Evolutionary conservation across 2,888 invertebrate species (phyloP), one percentile per base, ranked within the genome.

Genomic region (Frankliniella fusca): DNA sequence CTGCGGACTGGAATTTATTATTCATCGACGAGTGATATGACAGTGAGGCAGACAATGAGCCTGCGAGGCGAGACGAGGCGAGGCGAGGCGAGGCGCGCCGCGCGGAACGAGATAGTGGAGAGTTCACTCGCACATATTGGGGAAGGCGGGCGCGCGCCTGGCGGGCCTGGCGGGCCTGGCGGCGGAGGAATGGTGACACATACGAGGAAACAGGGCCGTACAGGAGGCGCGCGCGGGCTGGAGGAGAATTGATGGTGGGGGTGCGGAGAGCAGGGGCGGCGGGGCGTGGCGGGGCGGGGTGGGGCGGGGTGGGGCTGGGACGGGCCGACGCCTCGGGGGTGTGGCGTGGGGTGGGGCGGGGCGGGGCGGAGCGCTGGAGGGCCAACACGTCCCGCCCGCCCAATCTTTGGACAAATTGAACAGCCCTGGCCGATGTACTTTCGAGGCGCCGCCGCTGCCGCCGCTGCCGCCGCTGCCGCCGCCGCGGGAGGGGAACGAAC

Each of bases 381-480:
- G 61, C 12, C 20, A 61, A 15, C 61, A 61, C 61, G 61, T 61
- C 61, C 61, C 61, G 18, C 61, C 61, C 61, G 61, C 61, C 61
- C 61, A 61, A 61, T 61, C 61, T 61, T n/a, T n/a, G 61, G 61
- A 61, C 61, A 61, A 61, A 61, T 61, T 61, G 61, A 61, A 61
- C 61, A 7, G 61, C 61, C 61, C 20, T 61, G 61, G n/a, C n/a
- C 20, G 61, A 61, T 11, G 61, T 18, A n/a, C 61, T 7, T n/a
- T 7, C 7, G 61, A n/a, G 20, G 18, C 15, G 61, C 20, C 11
- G 20, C 61, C 15, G 61, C 20, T 9, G 20, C 7, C 54, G 54
- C 54, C 7, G 50, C 7, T 10, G 54, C 54, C 54, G 15, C 15
- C 15, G 54, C 12, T 12, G 7, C 61, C 61, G 12, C 18, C 20